Evolutionary conservation across 2,797 vertebrate genomes (phyloP).

Genomic region (Bradypodion ventrale): DNA sequence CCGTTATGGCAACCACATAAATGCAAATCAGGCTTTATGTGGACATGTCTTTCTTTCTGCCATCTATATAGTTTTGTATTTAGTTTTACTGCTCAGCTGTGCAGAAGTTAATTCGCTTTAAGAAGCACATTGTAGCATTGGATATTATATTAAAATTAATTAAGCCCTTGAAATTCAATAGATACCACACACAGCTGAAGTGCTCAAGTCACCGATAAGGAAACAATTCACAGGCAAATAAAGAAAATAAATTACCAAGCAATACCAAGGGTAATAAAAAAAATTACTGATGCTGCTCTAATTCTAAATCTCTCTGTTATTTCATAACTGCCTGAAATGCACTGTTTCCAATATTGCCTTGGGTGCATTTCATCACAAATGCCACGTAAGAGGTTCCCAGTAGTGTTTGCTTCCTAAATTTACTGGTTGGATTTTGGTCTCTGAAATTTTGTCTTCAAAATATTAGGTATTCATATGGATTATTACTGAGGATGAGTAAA

Average conservation of each 20-base stretch:
- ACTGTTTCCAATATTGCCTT: background rate
- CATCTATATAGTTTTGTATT: conserved; percentile 23
- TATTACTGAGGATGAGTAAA: background rate
- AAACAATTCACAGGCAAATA: conserved; percentile 27
- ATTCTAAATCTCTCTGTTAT: conserved; percentile 1
- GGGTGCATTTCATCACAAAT: background rate
- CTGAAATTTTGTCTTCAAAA: background rate
- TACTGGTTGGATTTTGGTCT: background rate
- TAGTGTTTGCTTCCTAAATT: background rate
- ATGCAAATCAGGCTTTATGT: conserved; percentile 27
- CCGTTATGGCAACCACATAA: conserved; percentile 27
- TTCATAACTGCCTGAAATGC: background rate
- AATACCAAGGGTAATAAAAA: background rate
- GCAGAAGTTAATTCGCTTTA: conserved; percentile 31
- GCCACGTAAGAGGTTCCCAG: background rate
- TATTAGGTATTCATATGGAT: too few relatives aligned
- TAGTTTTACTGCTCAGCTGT: conserved; percentile 22
- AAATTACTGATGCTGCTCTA: conserved; percentile 17
- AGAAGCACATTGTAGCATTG: conserved; percentile 21
- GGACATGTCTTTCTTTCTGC: background rate
- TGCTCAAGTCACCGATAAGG: conserved; percentile 31
- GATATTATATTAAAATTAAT: conserved; percentile 42
- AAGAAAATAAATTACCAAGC: conserved; percentile 14
- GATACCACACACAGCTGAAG: conserved; percentile 25
- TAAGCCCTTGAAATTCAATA: conserved; percentile 32